Evolutionary conservation across 53 echinoderm and acorn worm species (phyloP), one percentile per base, ranked within the genome.

Genomic region (Zoroaster sp.): DNA sequence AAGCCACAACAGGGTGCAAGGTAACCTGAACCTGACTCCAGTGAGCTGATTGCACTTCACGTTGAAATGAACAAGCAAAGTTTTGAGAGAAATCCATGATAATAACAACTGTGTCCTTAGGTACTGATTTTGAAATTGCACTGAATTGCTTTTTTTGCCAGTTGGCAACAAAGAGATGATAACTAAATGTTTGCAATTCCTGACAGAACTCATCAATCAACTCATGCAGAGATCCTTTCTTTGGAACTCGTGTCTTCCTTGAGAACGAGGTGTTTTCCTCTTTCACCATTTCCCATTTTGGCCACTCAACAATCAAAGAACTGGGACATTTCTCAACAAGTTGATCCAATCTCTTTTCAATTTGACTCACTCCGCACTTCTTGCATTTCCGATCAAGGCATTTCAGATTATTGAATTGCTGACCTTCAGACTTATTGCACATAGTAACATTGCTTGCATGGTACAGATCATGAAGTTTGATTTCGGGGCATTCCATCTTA

Each of bases 31-130:
- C 43, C 23, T 80, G 80, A 8, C 59, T 65, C 80, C 80, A 80
- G 43, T 80, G 80, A 36, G 80, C 80, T 21, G 80, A 59, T 13
- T 80, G 80, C 3, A 80, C 66, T 35, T 80, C 80, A 1, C 75
- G 32, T 66, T 91, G 78, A 8, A 87, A 69, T 3, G 66, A 40
- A 35, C 66, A 59, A 25, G 37, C 63, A 66, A 65, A 80, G 20
- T 80, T 80, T 7, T 75, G 75, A 1, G 75, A 75, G 7, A 75
- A 75, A 49, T 75, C 75, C 75, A 55, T 38, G 2, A 54, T 34
- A 14, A 90, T 34, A 65, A n/a, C n/a, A n/a, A 77, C 87, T 23
- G 85, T 38, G 38, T 72, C 72, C 36, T 2, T 20, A 0, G 72
- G 42, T 0, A 39, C 2, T 38, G 72, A 72, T 40, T 72, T 75